These are phyloP conservation scores for Virgularia gustaviana DNA, from an alignment of 92 coral and sea anemone species.

Conservation along the genomic window DNA sequence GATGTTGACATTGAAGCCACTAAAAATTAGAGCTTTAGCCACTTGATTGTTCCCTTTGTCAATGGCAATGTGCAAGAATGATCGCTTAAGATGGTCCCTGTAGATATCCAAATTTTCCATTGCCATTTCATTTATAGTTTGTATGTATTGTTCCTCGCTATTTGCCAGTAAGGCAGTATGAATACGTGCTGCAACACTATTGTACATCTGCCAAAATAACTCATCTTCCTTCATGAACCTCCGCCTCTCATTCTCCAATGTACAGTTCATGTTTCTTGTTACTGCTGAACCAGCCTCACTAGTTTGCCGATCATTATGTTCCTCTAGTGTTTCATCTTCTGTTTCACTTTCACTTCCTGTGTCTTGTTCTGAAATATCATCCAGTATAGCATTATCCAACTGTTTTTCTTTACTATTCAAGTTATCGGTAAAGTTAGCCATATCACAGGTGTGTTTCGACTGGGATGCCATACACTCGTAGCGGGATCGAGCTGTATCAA, in stretches of 20 bases:
- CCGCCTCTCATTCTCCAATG: slow-evolving; percentile 39
- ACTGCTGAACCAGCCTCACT: background rate
- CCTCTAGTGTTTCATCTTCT: background rate
- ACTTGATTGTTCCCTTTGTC: slow-evolving; percentile 37
- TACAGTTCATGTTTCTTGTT: background rate
- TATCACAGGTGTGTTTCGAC: slow-evolving; percentile 16
- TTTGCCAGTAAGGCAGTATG: background rate
- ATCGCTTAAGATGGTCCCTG: slow-evolving; percentile 35
- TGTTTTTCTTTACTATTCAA: slow-evolving; percentile 29
- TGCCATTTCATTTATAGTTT: slow-evolving; percentile 16
- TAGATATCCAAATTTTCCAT: background rate
- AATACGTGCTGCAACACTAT: slow-evolving; percentile 7
- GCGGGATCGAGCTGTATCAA: slow-evolving; percentile 30
- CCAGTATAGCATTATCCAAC: slow-evolving; percentile 10
- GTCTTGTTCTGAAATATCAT: background rate
- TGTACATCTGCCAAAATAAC: slow-evolving; percentile 36
- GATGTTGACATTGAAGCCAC: slow-evolving; percentile 32
- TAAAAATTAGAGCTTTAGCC: slow-evolving; percentile 41
- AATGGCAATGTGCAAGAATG: slow-evolving; percentile 37
- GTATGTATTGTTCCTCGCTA: slow-evolving; percentile 30
- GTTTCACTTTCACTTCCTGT: background rate
- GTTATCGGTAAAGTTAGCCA: slow-evolving; percentile 22
- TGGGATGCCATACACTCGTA: slow-evolving; percentile 27
- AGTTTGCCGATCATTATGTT: background rate
- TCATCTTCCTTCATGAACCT: slow-evolving; percentile 38